Conservation (phyloP, 2,888 invertebrate species). For the Phyllotreta cruciferae region DNA sequence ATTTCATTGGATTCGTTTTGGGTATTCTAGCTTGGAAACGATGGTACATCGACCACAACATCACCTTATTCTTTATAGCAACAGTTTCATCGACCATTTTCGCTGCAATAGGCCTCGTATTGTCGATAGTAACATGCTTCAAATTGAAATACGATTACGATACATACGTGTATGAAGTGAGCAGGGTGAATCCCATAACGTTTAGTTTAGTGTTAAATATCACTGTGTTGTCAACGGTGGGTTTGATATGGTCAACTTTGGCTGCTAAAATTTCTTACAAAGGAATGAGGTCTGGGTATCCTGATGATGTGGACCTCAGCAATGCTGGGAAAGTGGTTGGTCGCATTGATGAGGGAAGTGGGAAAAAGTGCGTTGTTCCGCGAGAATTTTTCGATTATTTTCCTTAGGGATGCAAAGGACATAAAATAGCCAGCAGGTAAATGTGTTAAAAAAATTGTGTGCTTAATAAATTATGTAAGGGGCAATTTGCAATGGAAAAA, state of each 20-base stretch:
- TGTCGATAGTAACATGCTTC: slow-evolving; percentile 41
- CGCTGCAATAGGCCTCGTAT: slow-evolving; percentile 57
- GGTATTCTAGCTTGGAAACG: slow-evolving; percentile 69
- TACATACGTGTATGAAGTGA: slow-evolving; percentile 32
- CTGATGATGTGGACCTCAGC: slow-evolving; percentile 63
- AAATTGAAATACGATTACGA: slow-evolving; percentile 40
- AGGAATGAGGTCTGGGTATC: slow-evolving; percentile 69
- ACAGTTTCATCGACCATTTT: slow-evolving; percentile 65
- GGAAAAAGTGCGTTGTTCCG: slow-evolving; percentile 63
- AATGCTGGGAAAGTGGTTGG: slow-evolving; percentile 63
- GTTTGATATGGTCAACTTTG: slow-evolving; percentile 68
- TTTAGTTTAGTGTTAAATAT: slow-evolving; percentile 60
- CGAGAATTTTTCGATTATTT: slow-evolving; percentile 66
- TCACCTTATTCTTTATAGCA: slow-evolving; percentile 67
- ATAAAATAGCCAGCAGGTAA: no score
- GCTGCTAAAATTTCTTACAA: slow-evolving; percentile 67
- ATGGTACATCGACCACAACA: slow-evolving; percentile 74
- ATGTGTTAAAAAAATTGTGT: no score
- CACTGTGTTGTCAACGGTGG: slow-evolving; percentile 67
- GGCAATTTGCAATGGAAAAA: no score
- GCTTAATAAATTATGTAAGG: no score
- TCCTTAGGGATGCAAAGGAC: slow-evolving; percentile 59
- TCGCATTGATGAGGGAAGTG: slow-evolving; percentile 66
- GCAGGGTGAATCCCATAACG: slow-evolving; percentile 33
- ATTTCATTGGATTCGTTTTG: slow-evolving; percentile 63